Base-by-base conservation (phyloP, 2,797 vertebrate genomes). In the Pipistrellus kuhlii region DNA sequence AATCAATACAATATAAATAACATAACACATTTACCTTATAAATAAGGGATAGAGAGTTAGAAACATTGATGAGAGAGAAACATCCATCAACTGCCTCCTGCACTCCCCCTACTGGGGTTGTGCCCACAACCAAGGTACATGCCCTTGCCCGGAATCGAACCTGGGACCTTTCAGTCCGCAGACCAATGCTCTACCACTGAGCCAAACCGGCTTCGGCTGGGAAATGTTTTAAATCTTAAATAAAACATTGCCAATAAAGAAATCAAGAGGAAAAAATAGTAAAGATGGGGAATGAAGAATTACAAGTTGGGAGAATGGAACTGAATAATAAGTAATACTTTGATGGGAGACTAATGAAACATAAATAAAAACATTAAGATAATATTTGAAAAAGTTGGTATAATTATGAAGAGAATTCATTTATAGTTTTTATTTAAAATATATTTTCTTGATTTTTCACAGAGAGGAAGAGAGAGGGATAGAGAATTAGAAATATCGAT, bases 181-280 rank as follows among this genome's bases (percentile, higher is more conserved):
- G 38, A 41, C 38, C 6, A 6, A 41, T 1, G 6, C 6, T 41
- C 38, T 41, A 41, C 38, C 38, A 41, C 38, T 41, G 38, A 41
- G 38, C 38, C 6, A 41, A 41, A 41, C 38, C 4, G 38, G 38
- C 38, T 41, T 41, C 38, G 1, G 6, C 38, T 57, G 38, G 35
- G 48, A 93, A 87, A 85, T 64, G 41, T 84, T 78, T 95, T 90
- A 92, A 84, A 87, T 87, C 30, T 66, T 94, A 95, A 91, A 90
- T 55, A 87, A 93, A 91, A 87, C 30, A 38, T 75, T 11, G 25
- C 53, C 1, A 12, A 82, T 83, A 93, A 96, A 75, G 32, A 35
- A 88, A 57, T 85, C 32, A 81, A 76, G 55, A 12, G 80, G 64
- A 21, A 88, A 85, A 77, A 81, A 81, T 27, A 88, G 69, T 85